Evolutionary conservation across 2,113 vertebrate genomes (phyloP), one percentile per base, ranked within the genome.

Genomic region (Ammodytes marinus): DNA sequence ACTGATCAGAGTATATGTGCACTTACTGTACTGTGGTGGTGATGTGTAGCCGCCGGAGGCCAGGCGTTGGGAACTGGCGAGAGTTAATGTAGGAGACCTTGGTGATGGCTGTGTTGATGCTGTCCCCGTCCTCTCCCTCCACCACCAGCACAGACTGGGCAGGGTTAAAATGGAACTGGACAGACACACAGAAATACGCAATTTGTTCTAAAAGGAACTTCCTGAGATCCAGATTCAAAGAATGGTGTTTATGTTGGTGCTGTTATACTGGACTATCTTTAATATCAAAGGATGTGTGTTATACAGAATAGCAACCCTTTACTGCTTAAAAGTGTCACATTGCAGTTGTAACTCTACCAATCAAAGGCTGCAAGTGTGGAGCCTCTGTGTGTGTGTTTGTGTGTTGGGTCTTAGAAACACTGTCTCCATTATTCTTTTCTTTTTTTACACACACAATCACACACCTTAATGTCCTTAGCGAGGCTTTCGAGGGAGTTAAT

Each of bases 81-180:
- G 98, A 98, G 94, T 99, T 99, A 93, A 99, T 99, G 95, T 99
- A 99, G 84, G 98, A 98, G 59, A 99, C 96, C 84, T 97, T 99
- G 87, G 84, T 96, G 74, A 99, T 96, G 68, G 97, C 98, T 10
- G 79, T 93, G 94, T 97, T 98, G 95, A 99, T 96, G 89, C 96
- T 97, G 92, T 96, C 96, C 81, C 97, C 95, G 91, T 99, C 98
- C 55, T 98, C 97, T 71, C 97, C 97, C 91, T 99, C 98, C 94
- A 99, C 96, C 77, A 99, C 97, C 92, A 99, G 95, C 73, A 97
- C 87, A 10, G 97, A 99, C 95, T 99, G 98, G 7, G 97, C 97
- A 2, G 98, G 98, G 91, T 99, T 99, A 92, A 99, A 98, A 88
- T 99, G 98, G 92, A 99, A 98, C 98, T 99, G 88, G 42, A 49